Evolutionary conservation across 2,888 invertebrate species (phyloP).

Genomic region (Camponotus fellah): DNA sequence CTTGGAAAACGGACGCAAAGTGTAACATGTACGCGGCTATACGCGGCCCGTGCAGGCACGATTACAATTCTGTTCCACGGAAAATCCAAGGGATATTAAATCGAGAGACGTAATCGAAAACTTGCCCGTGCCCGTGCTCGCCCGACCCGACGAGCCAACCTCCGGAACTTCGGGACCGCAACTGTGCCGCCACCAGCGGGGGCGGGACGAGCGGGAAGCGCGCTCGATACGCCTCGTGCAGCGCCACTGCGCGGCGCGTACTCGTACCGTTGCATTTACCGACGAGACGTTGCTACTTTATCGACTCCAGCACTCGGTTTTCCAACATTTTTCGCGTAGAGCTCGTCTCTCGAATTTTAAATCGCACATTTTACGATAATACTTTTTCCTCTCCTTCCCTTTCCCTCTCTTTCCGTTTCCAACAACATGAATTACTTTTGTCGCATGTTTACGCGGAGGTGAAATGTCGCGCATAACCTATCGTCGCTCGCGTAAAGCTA

Average conservation of each 20-base stretch:
- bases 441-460: not conserved
- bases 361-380: not conserved
- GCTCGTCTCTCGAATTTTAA: too few relatives aligned
- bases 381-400: not conserved
- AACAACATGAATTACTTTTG: not conserved
- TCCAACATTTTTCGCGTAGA: too few relatives aligned
- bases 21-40: not conserved
- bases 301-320: not conserved
- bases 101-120: conserved; percentile 37
- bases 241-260: not conserved
- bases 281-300: not conserved
- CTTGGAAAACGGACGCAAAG: not conserved
- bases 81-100: not conserved
- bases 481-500: not conserved
- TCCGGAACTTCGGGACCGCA: not conserved
- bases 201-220: not conserved
- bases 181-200: too few relatives aligned
- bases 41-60: not conserved
- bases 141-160: conserved; percentile 5
- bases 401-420: not conserved
- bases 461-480: not conserved
- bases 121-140: too few relatives aligned
- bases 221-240: not conserved
- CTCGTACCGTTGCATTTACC: not conserved
- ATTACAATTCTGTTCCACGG: not conserved